A percentile compares a stretch with the other conserved stretches of the same genome.
Conservation (phyloP, 2,797 vertebrate species). For the Pelobates cultripes region DNA sequence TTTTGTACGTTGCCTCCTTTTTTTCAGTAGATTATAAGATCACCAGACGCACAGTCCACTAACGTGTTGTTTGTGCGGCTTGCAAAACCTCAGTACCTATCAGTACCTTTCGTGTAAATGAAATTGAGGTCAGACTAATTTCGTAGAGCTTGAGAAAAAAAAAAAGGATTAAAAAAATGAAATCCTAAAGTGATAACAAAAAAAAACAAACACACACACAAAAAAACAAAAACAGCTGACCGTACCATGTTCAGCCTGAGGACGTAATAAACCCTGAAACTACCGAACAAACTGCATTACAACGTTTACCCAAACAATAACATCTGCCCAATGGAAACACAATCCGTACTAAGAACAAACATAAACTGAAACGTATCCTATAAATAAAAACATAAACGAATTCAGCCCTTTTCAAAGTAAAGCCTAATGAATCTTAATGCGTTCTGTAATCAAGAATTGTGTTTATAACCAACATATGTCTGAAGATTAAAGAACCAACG, state of each 20-base stretch:
- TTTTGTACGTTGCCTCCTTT: neutral
- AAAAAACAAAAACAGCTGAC: slow-evolving; percentile 17
- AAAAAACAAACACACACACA: neutral
- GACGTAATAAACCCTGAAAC: slow-evolving; percentile 25
- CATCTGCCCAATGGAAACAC: slow-evolving; percentile 30
- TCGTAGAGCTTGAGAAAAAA: slow-evolving; percentile 14
- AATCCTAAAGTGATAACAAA: neutral
- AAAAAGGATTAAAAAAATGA: slow-evolving; percentile 16
- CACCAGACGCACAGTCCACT: neutral
- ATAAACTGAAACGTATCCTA: slow-evolving; percentile 7
- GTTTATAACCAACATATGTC: slow-evolving; percentile 4
- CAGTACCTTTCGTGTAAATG: slow-evolving; percentile 13
- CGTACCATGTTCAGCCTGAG: slow-evolving; percentile 8
- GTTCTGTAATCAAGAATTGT: slow-evolving; percentile 25
- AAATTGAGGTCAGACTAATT: slow-evolving; percentile 38
- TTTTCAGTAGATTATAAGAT: neutral
- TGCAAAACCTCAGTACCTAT: neutral
- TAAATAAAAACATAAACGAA: neutral
- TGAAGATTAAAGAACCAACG: slow-evolving; percentile 29
- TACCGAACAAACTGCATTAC: slow-evolving; percentile 18
- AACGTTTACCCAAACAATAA: slow-evolving; percentile 30
- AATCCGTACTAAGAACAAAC: slow-evolving; percentile 16
- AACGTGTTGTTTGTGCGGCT: slow-evolving; percentile 6
- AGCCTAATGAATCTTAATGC: slow-evolving; percentile 10
- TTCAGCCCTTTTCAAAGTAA: neutral